Conservation (phyloP, 2,113 vertebrate species). For the Petroica traversi region DNA sequence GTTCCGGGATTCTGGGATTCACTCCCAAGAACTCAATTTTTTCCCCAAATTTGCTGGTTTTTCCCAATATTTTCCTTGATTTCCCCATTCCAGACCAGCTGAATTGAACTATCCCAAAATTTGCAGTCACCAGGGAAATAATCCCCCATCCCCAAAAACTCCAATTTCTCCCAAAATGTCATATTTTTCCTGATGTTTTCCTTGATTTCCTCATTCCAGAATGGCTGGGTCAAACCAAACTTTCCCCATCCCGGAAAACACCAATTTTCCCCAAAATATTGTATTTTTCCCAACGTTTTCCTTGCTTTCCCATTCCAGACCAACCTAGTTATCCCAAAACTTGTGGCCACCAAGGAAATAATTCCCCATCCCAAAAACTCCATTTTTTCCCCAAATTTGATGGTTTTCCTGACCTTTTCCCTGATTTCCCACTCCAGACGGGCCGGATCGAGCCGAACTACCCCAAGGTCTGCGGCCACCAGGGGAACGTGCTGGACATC, state of each 20-base stretch:
- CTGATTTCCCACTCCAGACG: slow-evolving; percentile 33
- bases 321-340: slow-evolving; percentile 94
- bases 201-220: slow-evolving; percentile 7
- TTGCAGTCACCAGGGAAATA: slow-evolving; percentile 90
- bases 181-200: accelerated
- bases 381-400: accelerated
- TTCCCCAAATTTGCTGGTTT: accelerated
- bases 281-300: accelerated
- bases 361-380: too few relatives aligned
- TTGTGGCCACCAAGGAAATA: slow-evolving; percentile 90
- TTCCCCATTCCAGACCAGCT: slow-evolving; percentile 73
- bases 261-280: accelerated
- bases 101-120: slow-evolving; percentile 92
- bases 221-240: slow-evolving; percentile 90
- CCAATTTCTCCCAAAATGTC: accelerated
- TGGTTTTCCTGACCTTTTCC: accelerated
- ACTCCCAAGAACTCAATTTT: accelerated
- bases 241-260: background rate
- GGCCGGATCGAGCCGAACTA: slow-evolving; percentile 92
- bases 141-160: too few relatives aligned
- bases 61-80: accelerated
- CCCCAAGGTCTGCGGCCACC: slow-evolving; percentile 94
- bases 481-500: slow-evolving; percentile 95
- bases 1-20: background rate
- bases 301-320: slow-evolving; percentile 5